A percentile compares a stretch with the other conserved stretches of the same genome.
phyloP scores from a whole-genome alignment of 1,140 invertebrate species.

The Dendroctonus valens region DNA sequence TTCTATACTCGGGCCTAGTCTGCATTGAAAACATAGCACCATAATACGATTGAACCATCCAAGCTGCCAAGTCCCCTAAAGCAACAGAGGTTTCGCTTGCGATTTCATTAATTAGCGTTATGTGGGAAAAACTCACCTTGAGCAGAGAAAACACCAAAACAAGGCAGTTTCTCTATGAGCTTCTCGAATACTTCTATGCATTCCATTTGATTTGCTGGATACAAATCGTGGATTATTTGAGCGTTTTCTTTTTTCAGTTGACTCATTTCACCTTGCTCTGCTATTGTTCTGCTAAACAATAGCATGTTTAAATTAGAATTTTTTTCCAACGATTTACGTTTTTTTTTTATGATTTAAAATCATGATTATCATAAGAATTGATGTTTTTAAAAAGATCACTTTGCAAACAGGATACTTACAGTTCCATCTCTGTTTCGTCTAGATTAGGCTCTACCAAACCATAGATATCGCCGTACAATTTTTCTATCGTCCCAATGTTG shows the following conservation, averaged over 20 bases:
- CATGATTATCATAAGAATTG: not conserved
- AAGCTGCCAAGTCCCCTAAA: slow-evolving; percentile 68
- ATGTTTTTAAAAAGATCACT: not conserved
- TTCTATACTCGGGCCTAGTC: slow-evolving; percentile 73
- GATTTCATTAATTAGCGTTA: not conserved
- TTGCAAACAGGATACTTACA: not conserved
- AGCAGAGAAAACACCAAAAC: slow-evolving; percentile 72
- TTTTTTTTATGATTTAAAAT: too few species aligned
- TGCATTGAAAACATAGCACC: slow-evolving; percentile 91
- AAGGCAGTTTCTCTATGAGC: slow-evolving; percentile 69
- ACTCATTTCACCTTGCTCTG: slow-evolving; percentile 64
- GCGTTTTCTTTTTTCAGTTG: slow-evolving; percentile 73
- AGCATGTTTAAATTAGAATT: not conserved
- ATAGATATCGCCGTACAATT: slow-evolving; percentile 74
- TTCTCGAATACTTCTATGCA: slow-evolving; percentile 77
- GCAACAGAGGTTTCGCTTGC: not conserved
- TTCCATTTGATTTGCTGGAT: slow-evolving; percentile 83
- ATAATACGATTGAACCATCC: slow-evolving; percentile 87
- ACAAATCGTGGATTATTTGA: slow-evolving; percentile 75
- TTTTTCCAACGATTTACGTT: not conserved
- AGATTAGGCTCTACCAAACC: slow-evolving; percentile 43
- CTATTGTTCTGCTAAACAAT: slow-evolving; percentile 54
- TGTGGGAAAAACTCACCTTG: slow-evolving; percentile 18
- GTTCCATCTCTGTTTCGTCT: slow-evolving; percentile 7
- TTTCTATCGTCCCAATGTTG: slow-evolving; percentile 65